Base-by-base conservation (phyloP, 2,113 vertebrate species). In the Micromys minutus region DNA sequence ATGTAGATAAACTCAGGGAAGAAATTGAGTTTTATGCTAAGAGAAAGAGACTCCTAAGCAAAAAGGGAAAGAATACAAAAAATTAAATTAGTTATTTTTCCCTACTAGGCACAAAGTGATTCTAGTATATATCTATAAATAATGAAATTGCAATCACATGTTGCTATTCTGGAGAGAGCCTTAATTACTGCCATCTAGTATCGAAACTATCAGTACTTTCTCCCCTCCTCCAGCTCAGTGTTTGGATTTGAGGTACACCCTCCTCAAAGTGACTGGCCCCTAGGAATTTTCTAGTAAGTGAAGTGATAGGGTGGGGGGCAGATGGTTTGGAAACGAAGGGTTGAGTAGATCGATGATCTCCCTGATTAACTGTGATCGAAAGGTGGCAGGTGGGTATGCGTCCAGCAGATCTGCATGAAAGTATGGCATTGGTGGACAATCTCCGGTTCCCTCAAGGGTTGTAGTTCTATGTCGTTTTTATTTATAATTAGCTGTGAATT, bases 231-330 rank as follows among this genome's bases (percentile, higher is more conserved):
- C 22, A 36, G 45, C 34, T 24, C 21, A 69, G 31, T n/a, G 85
- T 15, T 71, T 13, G 34, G 12, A 87, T 87, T 71, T 26, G 63
- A 71, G 13, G 34, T 16, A 26, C 29, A 13, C 34, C 21, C 24
- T 36, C 45, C 16, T 67, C 65, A 67, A 16, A 67, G 15, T 71
- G 65, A n/a, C 19, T 52, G 11, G 7, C 1, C 9, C 39, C 75
- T 91, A 86, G 81, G 50, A 94, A 84, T 16, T 84, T 88, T 93
- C 72, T 80, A 88, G 74, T 34, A 81, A 95, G 36, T 3, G 36
- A 75, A 61, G 36, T 42, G 55, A 77, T 12, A 65, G 39, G 3
- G 57, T 90, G 90, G 16, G 16, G 45, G 22, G 3, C 12, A 81
- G 77, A 57, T 47, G 24, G 29, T 1, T 90, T 88, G 47, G 50